A percentile compares a stretch with the other conserved stretches of the same genome.
Evolutionary conservation across 2,113 vertebrate genomes (phyloP).

Genomic region (Oncorhynchus tshawytscha): DNA sequence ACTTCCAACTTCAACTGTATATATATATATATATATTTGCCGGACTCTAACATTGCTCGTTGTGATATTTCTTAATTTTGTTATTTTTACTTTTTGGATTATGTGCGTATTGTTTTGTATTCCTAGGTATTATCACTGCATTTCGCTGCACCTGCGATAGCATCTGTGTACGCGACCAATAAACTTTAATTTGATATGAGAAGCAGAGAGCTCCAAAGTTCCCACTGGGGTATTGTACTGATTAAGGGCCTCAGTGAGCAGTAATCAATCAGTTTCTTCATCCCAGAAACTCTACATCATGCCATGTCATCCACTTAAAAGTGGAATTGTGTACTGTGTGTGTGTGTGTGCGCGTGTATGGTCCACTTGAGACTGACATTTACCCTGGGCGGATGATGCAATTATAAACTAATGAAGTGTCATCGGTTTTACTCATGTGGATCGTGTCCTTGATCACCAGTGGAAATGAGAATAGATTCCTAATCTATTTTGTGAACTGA

Average conservation of each 20-base stretch:
- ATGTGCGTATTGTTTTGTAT: too few species aligned
- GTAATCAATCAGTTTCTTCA: constrained; percentile 38
- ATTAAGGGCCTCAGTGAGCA: constrained; percentile 26
- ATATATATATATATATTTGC: too few species aligned
- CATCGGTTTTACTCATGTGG: constrained; percentile 51
- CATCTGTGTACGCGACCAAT: too few species aligned
- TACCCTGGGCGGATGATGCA: constrained; percentile 43
- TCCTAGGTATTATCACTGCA: too few species aligned
- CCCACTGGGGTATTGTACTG: constrained; percentile 17
- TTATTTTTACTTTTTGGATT: too few species aligned
- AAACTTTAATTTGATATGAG: constrained; percentile 8
- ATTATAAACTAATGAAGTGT: constrained; percentile 45
- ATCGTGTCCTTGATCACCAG: constrained; percentile 31
- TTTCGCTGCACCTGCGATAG: too few species aligned
- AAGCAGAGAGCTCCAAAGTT: constrained; percentile 6
- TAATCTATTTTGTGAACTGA: constrained; percentile 42
- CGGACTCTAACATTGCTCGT: too few species aligned
- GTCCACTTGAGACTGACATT: constrained; percentile 38
- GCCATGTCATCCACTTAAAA: constrained; percentile 33
- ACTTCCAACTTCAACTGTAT: too few species aligned
- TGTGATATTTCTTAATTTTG: too few species aligned
- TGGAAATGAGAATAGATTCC: constrained; percentile 36
- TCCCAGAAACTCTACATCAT: constrained; percentile 45
- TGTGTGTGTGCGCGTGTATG: too few species aligned
- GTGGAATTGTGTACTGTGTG: too few species aligned